Evolutionary conservation across 92 coral and sea anemone species (phyloP).

Genomic region (Umimayanthus chanpuru): DNA sequence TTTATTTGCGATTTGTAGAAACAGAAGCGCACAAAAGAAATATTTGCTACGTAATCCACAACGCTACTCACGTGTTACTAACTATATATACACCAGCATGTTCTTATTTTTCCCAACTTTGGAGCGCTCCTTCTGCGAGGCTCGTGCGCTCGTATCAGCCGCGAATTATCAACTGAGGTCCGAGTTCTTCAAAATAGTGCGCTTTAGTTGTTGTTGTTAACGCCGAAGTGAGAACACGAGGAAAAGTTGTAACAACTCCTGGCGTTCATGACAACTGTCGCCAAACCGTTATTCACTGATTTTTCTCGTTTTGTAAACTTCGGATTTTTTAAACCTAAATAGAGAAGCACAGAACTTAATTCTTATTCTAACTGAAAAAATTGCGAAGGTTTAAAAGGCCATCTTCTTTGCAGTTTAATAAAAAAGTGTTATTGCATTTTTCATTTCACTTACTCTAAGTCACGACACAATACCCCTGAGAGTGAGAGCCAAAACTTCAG

Average conservation of each 20-base stretch:
- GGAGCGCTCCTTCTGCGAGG: too few species aligned
- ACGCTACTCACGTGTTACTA: not conserved
- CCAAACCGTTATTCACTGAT: too few species aligned
- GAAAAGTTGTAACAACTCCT: not conserved
- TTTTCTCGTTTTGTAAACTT: not conserved
- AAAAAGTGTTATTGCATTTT: too few species aligned
- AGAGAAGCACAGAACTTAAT: not conserved
- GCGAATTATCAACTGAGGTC: too few species aligned
- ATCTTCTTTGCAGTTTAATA: not conserved
- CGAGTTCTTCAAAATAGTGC: too few species aligned
- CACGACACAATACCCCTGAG: not conserved
- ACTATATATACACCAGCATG: too few species aligned
- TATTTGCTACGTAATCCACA: not conserved
- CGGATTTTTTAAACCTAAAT: too few species aligned
- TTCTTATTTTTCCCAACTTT: too few species aligned
- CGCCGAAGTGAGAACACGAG: not conserved
- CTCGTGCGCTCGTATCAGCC: too few species aligned
- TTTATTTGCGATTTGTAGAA: not conserved
- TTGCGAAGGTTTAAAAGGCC: not conserved
- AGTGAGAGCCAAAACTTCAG: not conserved
- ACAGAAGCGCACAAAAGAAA: not conserved
- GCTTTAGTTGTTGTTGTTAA: not conserved
- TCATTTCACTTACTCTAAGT: not conserved
- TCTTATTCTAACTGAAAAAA: not conserved
- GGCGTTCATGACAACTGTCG: not conserved